Evolutionary conservation across 2,888 invertebrate species (phyloP).

Genomic region (Epirrita christyi): DNA sequence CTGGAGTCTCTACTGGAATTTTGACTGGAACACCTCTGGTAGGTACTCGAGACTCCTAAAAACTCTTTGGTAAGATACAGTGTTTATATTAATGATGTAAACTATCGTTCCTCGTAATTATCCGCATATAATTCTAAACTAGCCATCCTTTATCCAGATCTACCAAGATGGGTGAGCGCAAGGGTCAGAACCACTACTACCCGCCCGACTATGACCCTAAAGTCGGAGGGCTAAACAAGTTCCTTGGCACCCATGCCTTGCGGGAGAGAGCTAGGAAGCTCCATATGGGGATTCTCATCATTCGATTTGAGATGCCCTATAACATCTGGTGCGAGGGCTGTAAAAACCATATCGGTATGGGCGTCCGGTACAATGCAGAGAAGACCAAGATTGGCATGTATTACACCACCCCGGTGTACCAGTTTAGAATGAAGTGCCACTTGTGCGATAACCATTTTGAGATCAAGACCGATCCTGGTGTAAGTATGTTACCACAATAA

Average conservation of each 20-base stretch:
- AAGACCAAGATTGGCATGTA: slow-evolving; percentile 98
- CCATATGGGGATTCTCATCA: slow-evolving; percentile 96
- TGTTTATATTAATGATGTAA: not conserved
- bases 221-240: slow-evolving; percentile 97
- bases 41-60: not conserved
- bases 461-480: slow-evolving; percentile 98
- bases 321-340: slow-evolving; percentile 99
- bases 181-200: slow-evolving; percentile 98
- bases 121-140: not conserved
- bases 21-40: not conserved
- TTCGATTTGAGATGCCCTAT: slow-evolving; percentile 99
- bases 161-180: slow-evolving; percentile 96
- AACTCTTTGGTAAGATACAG: not conserved
- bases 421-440: slow-evolving; percentile 99
- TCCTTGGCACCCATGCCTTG: slow-evolving; percentile 96
- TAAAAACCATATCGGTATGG: slow-evolving; percentile 99
- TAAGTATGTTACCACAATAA: slow-evolving; percentile 69
- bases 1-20: no score
- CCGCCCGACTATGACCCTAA: slow-evolving; percentile 99
- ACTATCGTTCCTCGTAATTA: not conserved
- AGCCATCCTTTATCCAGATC: slow-evolving; percentile 20
- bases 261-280: slow-evolving; percentile 98
- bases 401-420: slow-evolving; percentile 98
- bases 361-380: slow-evolving; percentile 98
- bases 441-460: slow-evolving; percentile 98